A percentile compares a stretch with the other conserved stretches of the same genome.
phyloP scores from a whole-genome alignment of 1,140 invertebrate species.

The Drosophila gunungcola region DNA sequence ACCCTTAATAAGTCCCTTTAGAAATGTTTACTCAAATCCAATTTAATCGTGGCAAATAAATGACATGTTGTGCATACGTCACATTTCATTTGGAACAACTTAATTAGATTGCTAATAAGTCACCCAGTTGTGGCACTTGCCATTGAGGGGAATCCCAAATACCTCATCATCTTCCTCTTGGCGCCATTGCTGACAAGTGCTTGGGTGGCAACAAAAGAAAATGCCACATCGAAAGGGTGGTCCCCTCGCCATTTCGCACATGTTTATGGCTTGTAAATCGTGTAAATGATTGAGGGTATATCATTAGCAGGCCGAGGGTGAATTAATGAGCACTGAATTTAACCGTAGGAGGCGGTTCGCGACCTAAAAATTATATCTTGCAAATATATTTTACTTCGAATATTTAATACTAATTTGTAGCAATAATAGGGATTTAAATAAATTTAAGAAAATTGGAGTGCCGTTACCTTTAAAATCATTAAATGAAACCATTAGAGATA shows the following conservation, averaged over 20 bases:
- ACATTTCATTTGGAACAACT: slow-evolving; percentile 77
- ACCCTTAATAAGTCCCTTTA: neutral
- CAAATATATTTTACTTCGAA: neutral
- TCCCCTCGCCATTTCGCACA: slow-evolving; percentile 24
- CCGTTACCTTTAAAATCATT: no score
- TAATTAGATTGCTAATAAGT: slow-evolving; percentile 76
- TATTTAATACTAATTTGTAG: no score
- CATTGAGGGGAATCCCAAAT: slow-evolving; percentile 15
- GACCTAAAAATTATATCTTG: no score
- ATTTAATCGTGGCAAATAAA: slow-evolving; percentile 47
- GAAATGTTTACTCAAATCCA: slow-evolving; percentile 2
- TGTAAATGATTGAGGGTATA: slow-evolving; percentile 59
- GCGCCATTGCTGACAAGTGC: slow-evolving; percentile 78
- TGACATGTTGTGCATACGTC: slow-evolving; percentile 60
- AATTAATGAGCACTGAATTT: slow-evolving; percentile 18
- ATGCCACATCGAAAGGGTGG: slow-evolving; percentile 7
- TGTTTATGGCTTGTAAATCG: slow-evolving; percentile 57
- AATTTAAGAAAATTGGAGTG: neutral
- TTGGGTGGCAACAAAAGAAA: slow-evolving; percentile 62
- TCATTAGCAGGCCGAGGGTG: slow-evolving; percentile 48
- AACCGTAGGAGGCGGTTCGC: neutral
- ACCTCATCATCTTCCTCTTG: slow-evolving; percentile 45
- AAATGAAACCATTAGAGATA: no score
- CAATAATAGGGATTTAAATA: no score
- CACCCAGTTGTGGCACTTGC: slow-evolving; percentile 55